These are phyloP conservation scores for Plotosus lineatus DNA, from an alignment of 2,113 vertebrate genomes.

Conservation along the genomic window DNA sequence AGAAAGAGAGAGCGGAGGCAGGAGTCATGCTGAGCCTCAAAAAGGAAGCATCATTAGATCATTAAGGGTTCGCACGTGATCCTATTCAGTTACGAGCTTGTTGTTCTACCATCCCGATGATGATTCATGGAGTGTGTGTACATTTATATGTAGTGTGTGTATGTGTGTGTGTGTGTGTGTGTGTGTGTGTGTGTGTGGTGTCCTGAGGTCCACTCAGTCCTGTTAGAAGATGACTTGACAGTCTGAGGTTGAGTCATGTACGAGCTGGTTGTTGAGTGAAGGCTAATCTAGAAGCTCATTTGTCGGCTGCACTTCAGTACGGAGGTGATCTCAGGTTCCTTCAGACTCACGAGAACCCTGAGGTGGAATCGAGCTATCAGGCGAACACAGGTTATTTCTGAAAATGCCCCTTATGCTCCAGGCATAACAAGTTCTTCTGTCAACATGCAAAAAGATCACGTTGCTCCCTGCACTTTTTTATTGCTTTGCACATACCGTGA, in stretches of 20 bases:
- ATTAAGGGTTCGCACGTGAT: constrained; percentile 19
- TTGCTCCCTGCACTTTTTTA: too few species aligned
- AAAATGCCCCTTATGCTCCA: not conserved
- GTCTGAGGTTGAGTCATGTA: constrained; percentile 35
- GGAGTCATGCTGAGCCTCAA: constrained; percentile 22
- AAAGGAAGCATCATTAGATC: constrained; percentile 37
- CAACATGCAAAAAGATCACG: constrained; percentile 6
- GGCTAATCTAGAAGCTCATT: not conserved
- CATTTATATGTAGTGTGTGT: not conserved
- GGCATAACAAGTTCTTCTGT: constrained; percentile 29
- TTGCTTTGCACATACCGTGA: too few species aligned
- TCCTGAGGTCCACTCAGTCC: constrained; percentile 36
- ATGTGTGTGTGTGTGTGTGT: constrained; percentile 48
- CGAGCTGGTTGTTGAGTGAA: not conserved
- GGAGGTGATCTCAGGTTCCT: not conserved
- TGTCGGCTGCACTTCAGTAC: not conserved
- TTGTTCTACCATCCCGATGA: constrained; percentile 33
- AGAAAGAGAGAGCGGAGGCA: not conserved
- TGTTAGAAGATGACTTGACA: constrained; percentile 20
- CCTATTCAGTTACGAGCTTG: constrained; percentile 13
- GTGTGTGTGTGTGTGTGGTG: constrained; percentile 43
- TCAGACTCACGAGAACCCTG: not conserved
- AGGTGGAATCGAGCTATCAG: constrained; percentile 20
- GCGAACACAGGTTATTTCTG: constrained; percentile 25
- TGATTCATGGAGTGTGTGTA: constrained; percentile 39